Evolutionary conservation across 2,113 vertebrate genomes (phyloP).

Genomic region (Macrotis lagotis): DNA sequence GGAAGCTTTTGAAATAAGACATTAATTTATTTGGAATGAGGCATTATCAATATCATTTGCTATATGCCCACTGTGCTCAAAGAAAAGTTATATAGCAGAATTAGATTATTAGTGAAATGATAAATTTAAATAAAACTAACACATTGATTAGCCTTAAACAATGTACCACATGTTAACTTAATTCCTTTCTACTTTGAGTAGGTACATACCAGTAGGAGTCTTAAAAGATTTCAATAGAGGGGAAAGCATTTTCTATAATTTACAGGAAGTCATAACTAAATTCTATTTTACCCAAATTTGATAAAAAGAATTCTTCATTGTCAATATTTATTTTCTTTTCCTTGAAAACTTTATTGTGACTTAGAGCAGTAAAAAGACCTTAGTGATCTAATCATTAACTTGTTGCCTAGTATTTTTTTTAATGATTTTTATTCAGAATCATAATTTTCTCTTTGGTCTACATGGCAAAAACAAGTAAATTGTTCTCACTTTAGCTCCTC

Average conservation of each 20-base stretch:
- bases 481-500: background rate
- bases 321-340: conserved; percentile 28
- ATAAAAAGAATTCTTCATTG: conserved; percentile 27
- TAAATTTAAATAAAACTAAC: conserved; percentile 49
- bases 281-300: conserved; percentile 46
- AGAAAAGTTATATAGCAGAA: conserved; percentile 12
- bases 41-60: conserved; percentile 11
- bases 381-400: background rate
- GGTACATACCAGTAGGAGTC: conserved; percentile 11
- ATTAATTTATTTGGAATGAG: background rate
- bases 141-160: conserved; percentile 43
- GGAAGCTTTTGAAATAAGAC: conserved; percentile 35
- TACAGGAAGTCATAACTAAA: background rate
- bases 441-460: background rate
- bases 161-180: background rate
- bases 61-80: background rate
- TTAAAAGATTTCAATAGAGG: conserved; percentile 14
- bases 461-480: background rate
- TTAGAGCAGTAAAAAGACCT: accelerated
- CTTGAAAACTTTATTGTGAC: background rate
- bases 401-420: background rate
- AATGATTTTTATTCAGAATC: background rate
- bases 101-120: conserved; percentile 48
- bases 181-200: conserved; percentile 32
- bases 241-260: conserved; percentile 5